Evolutionary conservation across 2,113 vertebrate genomes (phyloP).

Genomic region (Aythya baeri): DNA sequence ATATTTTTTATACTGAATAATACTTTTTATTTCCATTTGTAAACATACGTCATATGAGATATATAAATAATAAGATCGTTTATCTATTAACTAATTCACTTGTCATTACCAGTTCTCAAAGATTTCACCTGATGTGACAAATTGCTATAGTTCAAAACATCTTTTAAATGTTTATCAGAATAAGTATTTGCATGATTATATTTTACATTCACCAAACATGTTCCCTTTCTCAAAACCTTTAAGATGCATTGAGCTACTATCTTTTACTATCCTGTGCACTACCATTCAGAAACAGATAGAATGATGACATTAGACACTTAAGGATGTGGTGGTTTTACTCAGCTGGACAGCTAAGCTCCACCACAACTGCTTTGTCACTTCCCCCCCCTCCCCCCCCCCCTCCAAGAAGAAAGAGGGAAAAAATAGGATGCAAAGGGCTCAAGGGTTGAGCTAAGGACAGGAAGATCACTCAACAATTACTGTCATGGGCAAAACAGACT

Average conservation of each 20-base stretch:
- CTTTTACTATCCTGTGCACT: background rate
- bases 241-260: background rate
- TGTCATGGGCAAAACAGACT: too few relatives aligned
- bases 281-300: background rate
- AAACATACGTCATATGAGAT: background rate
- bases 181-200: background rate
- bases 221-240: background rate
- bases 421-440: too few relatives aligned
- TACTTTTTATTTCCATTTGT: background rate
- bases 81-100: background rate
- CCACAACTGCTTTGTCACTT: too few relatives aligned
- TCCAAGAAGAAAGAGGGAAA: too few relatives aligned
- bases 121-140: background rate
- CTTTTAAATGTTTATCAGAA: slow-evolving; percentile 17
- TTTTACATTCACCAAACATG: background rate
- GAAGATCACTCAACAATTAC: too few relatives aligned
- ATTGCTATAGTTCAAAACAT: background rate
- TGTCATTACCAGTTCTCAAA: background rate
- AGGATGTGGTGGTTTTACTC: background rate
- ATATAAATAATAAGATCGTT: background rate
- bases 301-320: background rate
- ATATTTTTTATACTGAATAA: background rate
- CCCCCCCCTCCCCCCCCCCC: too few relatives aligned
- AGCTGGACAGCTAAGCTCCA: too few relatives aligned
- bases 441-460: too few relatives aligned